Conservation (phyloP, 2,888 invertebrate species). For the Calameuta idolon region DNA sequence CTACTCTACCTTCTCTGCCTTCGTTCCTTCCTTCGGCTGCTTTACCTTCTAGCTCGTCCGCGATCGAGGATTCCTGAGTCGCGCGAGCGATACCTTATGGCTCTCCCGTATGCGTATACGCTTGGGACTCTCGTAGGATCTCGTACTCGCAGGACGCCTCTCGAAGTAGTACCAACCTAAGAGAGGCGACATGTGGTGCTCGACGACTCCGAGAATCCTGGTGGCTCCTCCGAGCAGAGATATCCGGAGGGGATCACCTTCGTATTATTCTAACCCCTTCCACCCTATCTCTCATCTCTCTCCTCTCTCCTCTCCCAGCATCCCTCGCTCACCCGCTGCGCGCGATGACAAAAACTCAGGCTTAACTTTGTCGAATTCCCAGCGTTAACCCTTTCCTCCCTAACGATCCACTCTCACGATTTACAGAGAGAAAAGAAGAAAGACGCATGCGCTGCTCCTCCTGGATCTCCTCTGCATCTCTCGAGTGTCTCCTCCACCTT, state of each 20-base stretch:
- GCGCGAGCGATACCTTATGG: conserved; percentile 14
- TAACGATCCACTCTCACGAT: background rate
- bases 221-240: background rate
- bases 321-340: conserved; percentile 18
- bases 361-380: conserved; percentile 21
- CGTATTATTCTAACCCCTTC: conserved; percentile 1
- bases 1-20: conserved; percentile 1
- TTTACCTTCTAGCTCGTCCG: background rate
- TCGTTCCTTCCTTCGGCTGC: conserved; percentile 10
- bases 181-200: conserved; percentile 4
- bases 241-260: conserved; percentile 1
- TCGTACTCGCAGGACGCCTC: background rate
- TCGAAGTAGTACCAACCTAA: background rate
- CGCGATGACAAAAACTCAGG: conserved; percentile 24
- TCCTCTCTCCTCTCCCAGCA: background rate
- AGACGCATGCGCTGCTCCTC: background rate
- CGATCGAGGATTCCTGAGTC: conserved; percentile 34
- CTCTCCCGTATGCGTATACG: background rate
- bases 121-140: background rate
- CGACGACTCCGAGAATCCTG: background rate
- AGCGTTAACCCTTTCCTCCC: conserved; percentile 12
- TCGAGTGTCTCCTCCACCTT: background rate
- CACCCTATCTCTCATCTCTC: background rate
- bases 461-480: background rate
- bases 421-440: background rate